A percentile compares a stretch with the other conserved stretches of the same genome.
These are phyloP conservation scores for Drosophila meridionalis DNA, from an alignment of 2,888 invertebrate genomes.

Conservation along the genomic window DNA sequence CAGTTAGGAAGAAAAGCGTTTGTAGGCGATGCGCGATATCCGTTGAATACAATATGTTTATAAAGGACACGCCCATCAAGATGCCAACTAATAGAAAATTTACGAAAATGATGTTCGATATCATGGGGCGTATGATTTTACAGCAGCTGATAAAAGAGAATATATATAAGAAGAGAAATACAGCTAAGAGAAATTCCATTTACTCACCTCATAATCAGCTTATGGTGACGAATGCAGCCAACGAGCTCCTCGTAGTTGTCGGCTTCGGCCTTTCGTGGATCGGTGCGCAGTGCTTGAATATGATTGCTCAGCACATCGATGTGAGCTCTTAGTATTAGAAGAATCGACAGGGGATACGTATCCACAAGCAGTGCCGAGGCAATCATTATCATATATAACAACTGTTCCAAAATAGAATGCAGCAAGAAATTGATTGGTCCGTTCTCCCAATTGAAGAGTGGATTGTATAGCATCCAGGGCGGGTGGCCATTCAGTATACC, in stretches of 20 bases:
- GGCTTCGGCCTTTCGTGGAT: constrained; percentile 20
- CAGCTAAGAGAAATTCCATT: background rate
- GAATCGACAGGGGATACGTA: constrained; percentile 17
- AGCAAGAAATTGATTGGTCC: constrained; percentile 30
- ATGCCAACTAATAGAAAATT: constrained; percentile 38
- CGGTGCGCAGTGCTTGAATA: constrained; percentile 35
- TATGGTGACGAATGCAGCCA: constrained; percentile 35
- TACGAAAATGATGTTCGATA: constrained; percentile 44
- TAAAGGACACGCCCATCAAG: constrained; percentile 41
- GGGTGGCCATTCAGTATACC: constrained; percentile 36
- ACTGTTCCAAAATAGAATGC: constrained; percentile 41
- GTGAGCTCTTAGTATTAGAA: constrained; percentile 34
- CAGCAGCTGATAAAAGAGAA: constrained; percentile 34
- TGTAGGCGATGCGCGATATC: constrained; percentile 27
- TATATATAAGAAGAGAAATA: background rate
- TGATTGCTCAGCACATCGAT: constrained; percentile 38
- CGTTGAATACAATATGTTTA: constrained; percentile 51
- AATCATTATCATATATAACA: constrained; percentile 13
- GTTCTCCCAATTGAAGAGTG: constrained; percentile 54
- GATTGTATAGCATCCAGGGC: constrained; percentile 56
- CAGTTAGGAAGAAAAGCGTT: constrained; percentile 34
- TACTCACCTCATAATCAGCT: constrained; percentile 42
- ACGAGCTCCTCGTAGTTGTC: constrained; percentile 45
- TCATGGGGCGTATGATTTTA: constrained; percentile 38
- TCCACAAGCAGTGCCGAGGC: background rate